Conservation (phyloP, 2,797 vertebrate species). For the Acrossocheilus fasciatus region DNA sequence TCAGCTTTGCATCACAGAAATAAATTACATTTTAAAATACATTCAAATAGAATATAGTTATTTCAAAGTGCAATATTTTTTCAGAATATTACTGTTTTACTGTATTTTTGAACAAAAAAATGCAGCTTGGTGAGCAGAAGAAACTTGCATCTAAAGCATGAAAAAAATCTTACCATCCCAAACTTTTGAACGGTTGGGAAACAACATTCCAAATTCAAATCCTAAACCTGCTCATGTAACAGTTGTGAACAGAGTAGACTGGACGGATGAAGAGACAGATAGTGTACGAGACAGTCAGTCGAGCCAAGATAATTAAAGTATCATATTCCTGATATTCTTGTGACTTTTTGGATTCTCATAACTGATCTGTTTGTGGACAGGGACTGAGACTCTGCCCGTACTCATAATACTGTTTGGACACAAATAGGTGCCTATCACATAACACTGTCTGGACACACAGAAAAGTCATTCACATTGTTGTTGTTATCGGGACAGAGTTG, state of each 20-base stretch:
- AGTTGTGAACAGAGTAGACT: background rate
- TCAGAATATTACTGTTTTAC: background rate
- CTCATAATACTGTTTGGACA: slow-evolving; percentile 23
- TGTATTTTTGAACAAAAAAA: background rate
- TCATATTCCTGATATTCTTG: slow-evolving; percentile 2
- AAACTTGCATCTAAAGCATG: background rate
- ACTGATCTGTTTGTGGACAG: slow-evolving; percentile 10
- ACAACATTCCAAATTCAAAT: background rate
- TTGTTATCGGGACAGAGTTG: background rate
- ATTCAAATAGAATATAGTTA: background rate
- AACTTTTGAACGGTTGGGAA: too few species aligned
- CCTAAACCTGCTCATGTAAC: background rate
- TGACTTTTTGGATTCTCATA: slow-evolving; percentile 2
- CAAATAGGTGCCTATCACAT: slow-evolving; percentile 19
- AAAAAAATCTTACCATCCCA: background rate
- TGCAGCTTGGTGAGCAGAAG: background rate
- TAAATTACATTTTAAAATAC: background rate
- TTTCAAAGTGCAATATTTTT: background rate
- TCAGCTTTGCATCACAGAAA: background rate
- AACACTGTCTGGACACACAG: slow-evolving; percentile 18
- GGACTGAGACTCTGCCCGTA: background rate
- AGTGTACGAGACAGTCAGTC: background rate
- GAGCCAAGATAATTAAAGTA: slow-evolving; percentile 17
- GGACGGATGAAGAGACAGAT: background rate
- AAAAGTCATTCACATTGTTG: too few species aligned